Percentiles rank a stretch among this genome's conserved stretches.
Evolutionary conservation across 2,797 vertebrate genomes (phyloP).

Genomic region (Hydrophis major): DNA sequence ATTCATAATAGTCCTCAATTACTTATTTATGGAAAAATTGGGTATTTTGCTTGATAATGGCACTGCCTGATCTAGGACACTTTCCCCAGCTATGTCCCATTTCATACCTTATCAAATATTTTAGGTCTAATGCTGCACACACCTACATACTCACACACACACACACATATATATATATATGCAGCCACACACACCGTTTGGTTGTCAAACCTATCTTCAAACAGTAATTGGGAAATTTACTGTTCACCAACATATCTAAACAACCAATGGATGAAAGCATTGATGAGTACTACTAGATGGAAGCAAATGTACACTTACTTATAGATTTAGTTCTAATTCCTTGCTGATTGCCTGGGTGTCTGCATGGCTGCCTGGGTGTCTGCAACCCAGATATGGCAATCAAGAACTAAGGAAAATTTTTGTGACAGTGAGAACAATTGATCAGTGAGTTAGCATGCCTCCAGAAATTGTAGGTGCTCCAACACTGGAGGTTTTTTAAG

Average conservation of each 20-base stretch:
- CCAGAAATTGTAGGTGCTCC: background rate
- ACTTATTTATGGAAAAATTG: background rate
- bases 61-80: background rate
- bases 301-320: background rate
- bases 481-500: background rate
- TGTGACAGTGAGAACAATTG: background rate
- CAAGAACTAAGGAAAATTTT: background rate
- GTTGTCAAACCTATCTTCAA: background rate
- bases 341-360: background rate
- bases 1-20: background rate
- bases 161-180: background rate
- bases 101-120: background rate
- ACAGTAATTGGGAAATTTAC: background rate
- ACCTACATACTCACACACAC: background rate
- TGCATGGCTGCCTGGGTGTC: background rate
- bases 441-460: background rate
- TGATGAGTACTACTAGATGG: background rate
- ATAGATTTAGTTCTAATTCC: background rate
- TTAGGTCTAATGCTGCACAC: background rate
- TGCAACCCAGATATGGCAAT: background rate
- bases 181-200: background rate
- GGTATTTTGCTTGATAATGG: background rate
- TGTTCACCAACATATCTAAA: background rate
- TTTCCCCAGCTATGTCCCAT: background rate
- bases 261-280: background rate